A percentile compares a stretch with the other conserved stretches of the same genome.
phyloP scores from a whole-genome alignment of 2,797 vertebrate species.

The Poeciliopsis turneri region DNA sequence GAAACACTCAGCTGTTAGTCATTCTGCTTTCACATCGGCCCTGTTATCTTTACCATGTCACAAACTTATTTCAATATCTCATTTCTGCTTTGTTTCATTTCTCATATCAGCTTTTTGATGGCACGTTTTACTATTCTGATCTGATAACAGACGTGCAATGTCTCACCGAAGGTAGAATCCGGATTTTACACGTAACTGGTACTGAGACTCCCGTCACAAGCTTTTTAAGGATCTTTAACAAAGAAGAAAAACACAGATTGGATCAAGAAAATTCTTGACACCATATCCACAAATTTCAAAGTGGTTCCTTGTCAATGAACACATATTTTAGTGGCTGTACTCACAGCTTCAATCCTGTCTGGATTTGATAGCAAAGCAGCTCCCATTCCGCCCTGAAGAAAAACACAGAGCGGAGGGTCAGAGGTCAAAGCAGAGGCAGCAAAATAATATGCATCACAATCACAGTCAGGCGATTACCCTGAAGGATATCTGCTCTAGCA shows the following conservation, averaged over 20 bases:
- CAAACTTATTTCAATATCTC: background rate
- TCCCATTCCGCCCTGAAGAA: conserved; percentile 95
- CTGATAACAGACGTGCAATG: background rate
- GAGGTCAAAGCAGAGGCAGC: conserved; percentile 13
- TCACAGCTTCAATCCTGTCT: conserved; percentile 93
- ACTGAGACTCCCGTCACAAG: conserved; percentile 88
- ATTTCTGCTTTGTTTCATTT: background rate
- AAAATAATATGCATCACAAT: background rate
- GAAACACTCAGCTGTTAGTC: background rate
- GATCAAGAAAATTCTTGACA: background rate
- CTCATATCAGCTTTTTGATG: background rate
- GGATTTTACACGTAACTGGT: conserved; percentile 96
- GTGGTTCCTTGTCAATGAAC: background rate
- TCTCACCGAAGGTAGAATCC: conserved; percentile 91
- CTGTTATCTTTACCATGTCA: background rate
- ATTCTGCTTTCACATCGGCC: background rate
- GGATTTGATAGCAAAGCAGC: conserved; percentile 92
- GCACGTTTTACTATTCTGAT: background rate
- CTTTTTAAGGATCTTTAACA: conserved; percentile 86
- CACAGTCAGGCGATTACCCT: background rate
- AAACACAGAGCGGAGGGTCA: conserved; percentile 27
- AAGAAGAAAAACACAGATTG: background rate
- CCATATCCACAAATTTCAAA: background rate
- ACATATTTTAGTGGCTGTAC: conserved; percentile 38
- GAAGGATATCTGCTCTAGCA: background rate